A percentile compares a stretch with the other conserved stretches of the same genome.
Evolutionary conservation across 2,797 vertebrate genomes (phyloP).

Genomic region (Perodicticus potto): DNA sequence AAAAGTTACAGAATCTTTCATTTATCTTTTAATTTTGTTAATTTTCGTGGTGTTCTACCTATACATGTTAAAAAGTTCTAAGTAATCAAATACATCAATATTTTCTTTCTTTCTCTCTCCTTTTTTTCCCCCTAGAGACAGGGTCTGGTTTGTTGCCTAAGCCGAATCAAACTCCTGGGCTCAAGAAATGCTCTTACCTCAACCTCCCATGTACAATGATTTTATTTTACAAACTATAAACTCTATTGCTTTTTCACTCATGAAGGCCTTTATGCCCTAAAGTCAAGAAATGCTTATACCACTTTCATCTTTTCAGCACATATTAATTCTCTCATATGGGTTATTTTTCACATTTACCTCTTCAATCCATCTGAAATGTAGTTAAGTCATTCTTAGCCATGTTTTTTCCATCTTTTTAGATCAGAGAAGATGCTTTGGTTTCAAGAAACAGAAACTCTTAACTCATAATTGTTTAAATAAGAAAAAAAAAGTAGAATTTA

Average conservation of each 20-base stretch:
- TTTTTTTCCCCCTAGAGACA: not conserved
- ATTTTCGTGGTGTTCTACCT: not conserved
- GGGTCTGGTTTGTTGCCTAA: not conserved
- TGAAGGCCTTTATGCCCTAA: not conserved
- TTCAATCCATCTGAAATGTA: conserved; percentile 15
- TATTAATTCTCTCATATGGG: not conserved
- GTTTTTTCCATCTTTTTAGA: not conserved
- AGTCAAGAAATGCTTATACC: not conserved
- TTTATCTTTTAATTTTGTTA: conserved; percentile 35
- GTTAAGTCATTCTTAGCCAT: not conserved
- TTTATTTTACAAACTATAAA: not conserved
- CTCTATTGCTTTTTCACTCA: not conserved
- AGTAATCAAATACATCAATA: not conserved
- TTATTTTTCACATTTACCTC: not conserved
- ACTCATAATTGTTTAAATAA: not conserved
- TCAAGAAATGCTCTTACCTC: not conserved
- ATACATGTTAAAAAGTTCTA: not conserved
- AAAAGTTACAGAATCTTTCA: conserved; percentile 11
- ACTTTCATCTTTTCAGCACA: not conserved
- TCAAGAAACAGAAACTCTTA: not conserved
- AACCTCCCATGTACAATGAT: not conserved
- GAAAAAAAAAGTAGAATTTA: not conserved
- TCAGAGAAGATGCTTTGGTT: not conserved
- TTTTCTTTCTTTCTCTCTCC: not conserved
- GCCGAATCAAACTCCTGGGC: not conserved